These are phyloP conservation scores for Prinia subflava DNA, from an alignment of 2,113 vertebrate species.

Conservation along the genomic window DNA sequence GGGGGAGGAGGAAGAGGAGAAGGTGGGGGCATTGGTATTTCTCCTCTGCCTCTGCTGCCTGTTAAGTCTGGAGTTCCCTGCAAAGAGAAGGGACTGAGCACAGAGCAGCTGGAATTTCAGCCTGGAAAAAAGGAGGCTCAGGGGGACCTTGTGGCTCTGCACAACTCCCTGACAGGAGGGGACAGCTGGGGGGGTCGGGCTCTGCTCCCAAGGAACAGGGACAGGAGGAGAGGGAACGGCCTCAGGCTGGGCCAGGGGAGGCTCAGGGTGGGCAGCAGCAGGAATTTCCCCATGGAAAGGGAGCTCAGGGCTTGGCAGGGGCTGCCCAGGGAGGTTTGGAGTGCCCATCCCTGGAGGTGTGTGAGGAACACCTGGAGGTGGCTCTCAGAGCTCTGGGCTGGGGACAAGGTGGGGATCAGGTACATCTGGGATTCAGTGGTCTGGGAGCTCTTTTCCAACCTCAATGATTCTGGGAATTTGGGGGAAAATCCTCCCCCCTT, in stretches of 20 bases:
- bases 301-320: rapidly evolving
- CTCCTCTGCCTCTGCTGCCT: not conserved
- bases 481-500: not conserved
- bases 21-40: not conserved
- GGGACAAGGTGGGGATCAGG: rapidly evolving
- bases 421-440: rapidly evolving
- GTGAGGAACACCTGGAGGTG: rapidly evolving
- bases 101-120: not conserved
- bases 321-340: not conserved
- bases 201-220: not conserved
- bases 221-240: not conserved
- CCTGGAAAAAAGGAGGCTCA: not conserved
- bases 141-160: not conserved
- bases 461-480: not conserved
- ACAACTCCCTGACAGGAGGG: not conserved
- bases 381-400: not conserved
- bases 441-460: not conserved
- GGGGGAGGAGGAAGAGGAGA: not conserved
- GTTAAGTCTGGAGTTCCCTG: not conserved
- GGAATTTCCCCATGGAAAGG: not conserved
- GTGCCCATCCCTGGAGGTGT: not conserved
- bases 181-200: not conserved
- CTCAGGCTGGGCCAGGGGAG: not conserved
- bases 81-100: not conserved
- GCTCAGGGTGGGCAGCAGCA: rapidly evolving